These are phyloP conservation scores for Epinotia bilunana DNA, from an alignment of 2,888 invertebrate genomes.

Conservation along the genomic window DNA sequence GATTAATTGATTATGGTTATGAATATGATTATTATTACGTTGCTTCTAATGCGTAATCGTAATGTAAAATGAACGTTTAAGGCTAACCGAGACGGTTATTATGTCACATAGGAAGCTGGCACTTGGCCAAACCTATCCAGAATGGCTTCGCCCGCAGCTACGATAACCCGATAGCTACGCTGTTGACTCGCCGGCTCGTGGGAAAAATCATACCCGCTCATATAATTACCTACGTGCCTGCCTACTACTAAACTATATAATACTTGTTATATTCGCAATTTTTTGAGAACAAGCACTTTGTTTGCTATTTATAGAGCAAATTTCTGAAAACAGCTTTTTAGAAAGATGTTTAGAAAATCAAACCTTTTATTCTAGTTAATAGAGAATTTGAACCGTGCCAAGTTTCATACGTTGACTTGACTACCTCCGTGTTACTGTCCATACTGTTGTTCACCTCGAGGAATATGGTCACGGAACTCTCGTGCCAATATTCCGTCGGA, in stretches of 20 bases:
- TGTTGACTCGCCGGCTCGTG: conserved; percentile 6
- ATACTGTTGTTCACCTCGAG: background rate
- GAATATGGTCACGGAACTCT: background rate
- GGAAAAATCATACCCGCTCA: background rate
- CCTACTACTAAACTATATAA: too few relatives aligned
- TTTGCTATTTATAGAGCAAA: background rate
- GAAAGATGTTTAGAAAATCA: too few relatives aligned
- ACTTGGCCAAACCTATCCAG: conserved; percentile 8
- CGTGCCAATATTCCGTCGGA: background rate
- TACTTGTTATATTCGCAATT: background rate
- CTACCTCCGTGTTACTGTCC: too few relatives aligned
- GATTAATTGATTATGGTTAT: too few relatives aligned
- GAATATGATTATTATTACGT: too few relatives aligned
- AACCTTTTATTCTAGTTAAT: background rate
- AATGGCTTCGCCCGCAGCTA: conserved; percentile 10
- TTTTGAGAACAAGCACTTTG: background rate
- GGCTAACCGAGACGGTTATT: background rate
- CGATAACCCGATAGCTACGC: conserved; percentile 16
- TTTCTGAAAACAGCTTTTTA: too few relatives aligned
- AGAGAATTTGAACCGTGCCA: background rate
- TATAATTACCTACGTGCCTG: background rate
- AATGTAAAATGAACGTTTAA: background rate
- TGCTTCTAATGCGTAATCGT: background rate
- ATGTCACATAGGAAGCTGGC: conserved; percentile 24
- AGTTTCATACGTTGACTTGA: too few relatives aligned